These are phyloP conservation scores for Gymnocephalus cernua DNA, from an alignment of 2,113 vertebrate genomes.

Conservation along the genomic window DNA sequence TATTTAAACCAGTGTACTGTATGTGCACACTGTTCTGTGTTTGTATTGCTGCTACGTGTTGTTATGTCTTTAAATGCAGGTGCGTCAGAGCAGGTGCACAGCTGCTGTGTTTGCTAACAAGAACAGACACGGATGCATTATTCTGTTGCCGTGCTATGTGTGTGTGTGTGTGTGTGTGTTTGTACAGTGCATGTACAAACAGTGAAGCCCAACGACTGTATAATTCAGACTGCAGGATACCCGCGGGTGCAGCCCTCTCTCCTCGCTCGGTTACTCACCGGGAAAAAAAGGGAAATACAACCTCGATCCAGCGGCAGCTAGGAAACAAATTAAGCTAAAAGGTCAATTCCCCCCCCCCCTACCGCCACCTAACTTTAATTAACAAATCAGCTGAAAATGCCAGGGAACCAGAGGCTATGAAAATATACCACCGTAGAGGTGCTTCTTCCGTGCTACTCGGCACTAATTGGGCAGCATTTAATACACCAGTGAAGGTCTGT, in stretches of 20 bases:
- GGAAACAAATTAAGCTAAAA: conserved; percentile 80
- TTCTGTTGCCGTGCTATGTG: conserved; percentile 23
- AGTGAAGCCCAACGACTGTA: conserved; percentile 44
- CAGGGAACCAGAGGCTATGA: conserved; percentile 69
- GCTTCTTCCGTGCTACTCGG: conserved; percentile 30
- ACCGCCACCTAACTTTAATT: conserved; percentile 72
- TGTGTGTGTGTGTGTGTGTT: conserved; percentile 31
- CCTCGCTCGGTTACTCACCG: conserved; percentile 56
- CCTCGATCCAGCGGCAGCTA: conserved; percentile 31
- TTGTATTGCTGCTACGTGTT: conserved; percentile 12
- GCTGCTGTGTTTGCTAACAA: conserved; percentile 64
- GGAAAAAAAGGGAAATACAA: conserved; percentile 62
- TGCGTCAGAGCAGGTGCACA: conserved; percentile 45
- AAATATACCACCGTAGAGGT: conserved; percentile 68
- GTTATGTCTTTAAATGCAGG: conserved; percentile 40
- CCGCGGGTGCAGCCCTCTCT: conserved; percentile 49
- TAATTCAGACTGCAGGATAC: conserved; percentile 58
- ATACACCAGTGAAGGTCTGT: conserved; percentile 49
- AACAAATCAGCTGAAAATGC: conserved; percentile 76
- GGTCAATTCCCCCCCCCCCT: conserved; percentile 69
- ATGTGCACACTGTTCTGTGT: not conserved
- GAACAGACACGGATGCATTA: conserved; percentile 53
- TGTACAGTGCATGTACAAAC: conserved; percentile 48
- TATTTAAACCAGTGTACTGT: not conserved
- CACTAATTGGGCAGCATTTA: conserved; percentile 63